phyloP scores from a whole-genome alignment of 2,888 invertebrate species.

The Copidosoma aretas region DNA sequence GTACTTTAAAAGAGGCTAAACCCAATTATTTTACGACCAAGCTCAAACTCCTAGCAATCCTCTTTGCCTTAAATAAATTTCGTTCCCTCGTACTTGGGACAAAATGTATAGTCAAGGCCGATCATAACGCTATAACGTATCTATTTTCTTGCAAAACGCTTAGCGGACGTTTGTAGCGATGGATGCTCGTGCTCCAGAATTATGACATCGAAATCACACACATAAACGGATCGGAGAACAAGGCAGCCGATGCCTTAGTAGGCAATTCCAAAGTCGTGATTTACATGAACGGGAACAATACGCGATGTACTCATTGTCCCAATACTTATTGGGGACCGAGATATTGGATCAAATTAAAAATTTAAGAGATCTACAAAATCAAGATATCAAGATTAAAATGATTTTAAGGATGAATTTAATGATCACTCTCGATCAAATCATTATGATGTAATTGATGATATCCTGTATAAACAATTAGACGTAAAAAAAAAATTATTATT shows the following conservation, averaged over 20 bases:
- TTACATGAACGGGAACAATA: background rate
- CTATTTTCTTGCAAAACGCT: background rate
- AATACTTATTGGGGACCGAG: background rate
- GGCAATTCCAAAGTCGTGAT: background rate
- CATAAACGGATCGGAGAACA: background rate
- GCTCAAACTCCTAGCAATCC: background rate
- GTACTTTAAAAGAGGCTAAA: background rate
- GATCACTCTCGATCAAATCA: background rate
- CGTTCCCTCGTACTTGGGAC: background rate
- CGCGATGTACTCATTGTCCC: no score
- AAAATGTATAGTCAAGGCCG: background rate
- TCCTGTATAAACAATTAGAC: background rate
- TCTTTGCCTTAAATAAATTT: background rate
- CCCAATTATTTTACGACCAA: background rate
- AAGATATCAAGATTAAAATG: background rate
- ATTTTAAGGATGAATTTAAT: background rate
- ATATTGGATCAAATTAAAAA: background rate
- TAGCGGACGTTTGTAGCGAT: background rate
- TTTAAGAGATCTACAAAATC: background rate
- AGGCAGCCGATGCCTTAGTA: background rate
- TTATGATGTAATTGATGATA: background rate
- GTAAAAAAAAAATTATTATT: no score
- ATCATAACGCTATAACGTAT: background rate
- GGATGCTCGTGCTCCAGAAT: background rate
- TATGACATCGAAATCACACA: background rate